These are phyloP conservation scores for Hybognathus amarus DNA, from an alignment of 2,797 vertebrate genomes.

Conservation along the genomic window DNA sequence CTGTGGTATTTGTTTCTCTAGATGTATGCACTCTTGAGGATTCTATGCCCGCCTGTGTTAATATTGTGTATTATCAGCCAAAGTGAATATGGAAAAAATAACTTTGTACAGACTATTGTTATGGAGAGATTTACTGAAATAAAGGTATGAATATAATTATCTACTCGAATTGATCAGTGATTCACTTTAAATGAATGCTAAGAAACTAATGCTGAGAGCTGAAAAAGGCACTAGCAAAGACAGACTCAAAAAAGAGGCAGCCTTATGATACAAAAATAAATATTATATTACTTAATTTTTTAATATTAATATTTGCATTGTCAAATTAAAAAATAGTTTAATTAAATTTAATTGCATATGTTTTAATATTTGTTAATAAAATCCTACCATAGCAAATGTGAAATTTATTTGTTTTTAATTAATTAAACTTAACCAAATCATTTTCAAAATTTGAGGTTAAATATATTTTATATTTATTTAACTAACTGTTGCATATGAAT, in stretches of 20 bases:
- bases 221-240: neutral
- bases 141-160: conserved; percentile 35
- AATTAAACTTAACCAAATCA: neutral
- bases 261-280: neutral
- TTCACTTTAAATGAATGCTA: too few species aligned
- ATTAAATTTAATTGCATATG: too few species aligned
- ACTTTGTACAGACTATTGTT: conserved; percentile 70
- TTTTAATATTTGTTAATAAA: neutral
- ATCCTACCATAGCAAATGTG: neutral
- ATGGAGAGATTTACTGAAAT: conserved; percentile 70
- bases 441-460: neutral
- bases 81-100: conserved; percentile 55
- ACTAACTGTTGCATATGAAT: neutral
- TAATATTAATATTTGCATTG: neutral
- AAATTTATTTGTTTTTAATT: neutral
- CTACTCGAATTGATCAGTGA: too few species aligned
- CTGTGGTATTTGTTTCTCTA: conserved; percentile 67
- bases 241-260: neutral
- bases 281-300: neutral
- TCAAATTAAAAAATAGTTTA: too few species aligned
- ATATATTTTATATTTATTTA: neutral
- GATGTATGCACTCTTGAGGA: conserved; percentile 67
- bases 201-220: neutral
- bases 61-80: conserved; percentile 69
- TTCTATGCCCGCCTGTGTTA: conserved; percentile 68